These are phyloP conservation scores for Pseudopleuronectes americanus DNA, from an alignment of 2,797 vertebrate species.

Conservation along the genomic window DNA sequence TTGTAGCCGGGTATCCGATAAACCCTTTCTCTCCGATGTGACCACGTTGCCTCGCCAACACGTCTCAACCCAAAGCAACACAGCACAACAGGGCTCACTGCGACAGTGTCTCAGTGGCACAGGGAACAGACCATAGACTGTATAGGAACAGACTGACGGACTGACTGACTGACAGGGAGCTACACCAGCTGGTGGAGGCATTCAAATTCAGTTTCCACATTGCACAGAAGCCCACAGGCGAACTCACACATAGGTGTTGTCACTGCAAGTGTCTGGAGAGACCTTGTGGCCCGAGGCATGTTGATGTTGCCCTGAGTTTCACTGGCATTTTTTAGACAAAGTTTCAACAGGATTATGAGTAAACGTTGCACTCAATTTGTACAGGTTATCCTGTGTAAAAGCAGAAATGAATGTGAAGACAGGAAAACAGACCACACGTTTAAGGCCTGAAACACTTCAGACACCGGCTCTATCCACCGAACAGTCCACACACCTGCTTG, in stretches of 20 bases:
- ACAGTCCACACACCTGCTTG: slow-evolving; percentile 79
- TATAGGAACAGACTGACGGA: too few relatives aligned
- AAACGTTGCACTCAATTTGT: slow-evolving; percentile 32
- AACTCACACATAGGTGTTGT: slow-evolving; percentile 24
- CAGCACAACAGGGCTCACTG: neutral
- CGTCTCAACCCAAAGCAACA: neutral
- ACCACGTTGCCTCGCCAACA: neutral
- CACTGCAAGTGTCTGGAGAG: slow-evolving; percentile 36
- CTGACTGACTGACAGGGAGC: slow-evolving; percentile 14
- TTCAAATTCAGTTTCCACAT: slow-evolving; percentile 29
- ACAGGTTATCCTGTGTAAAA: neutral
- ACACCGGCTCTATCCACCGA: neutral
- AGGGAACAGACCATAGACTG: neutral
- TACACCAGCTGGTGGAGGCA: slow-evolving; percentile 8
- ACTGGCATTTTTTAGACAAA: slow-evolving; percentile 6
- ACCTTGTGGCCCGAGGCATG: slow-evolving; percentile 28
- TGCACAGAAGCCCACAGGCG: slow-evolving; percentile 32
- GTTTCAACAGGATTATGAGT: slow-evolving; percentile 12
- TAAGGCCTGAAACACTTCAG: slow-evolving; percentile 68
- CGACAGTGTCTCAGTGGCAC: neutral
- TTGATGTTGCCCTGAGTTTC: slow-evolving; percentile 22
- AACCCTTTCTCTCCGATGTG: neutral
- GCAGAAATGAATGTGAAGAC: neutral
- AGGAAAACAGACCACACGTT: slow-evolving; percentile 28
- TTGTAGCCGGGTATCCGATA: neutral